A percentile compares a stretch with the other conserved stretches of the same genome.
These are phyloP conservation scores for Amazona vittata DNA, from an alignment of 2,113 vertebrate species.

Conservation along the genomic window DNA sequence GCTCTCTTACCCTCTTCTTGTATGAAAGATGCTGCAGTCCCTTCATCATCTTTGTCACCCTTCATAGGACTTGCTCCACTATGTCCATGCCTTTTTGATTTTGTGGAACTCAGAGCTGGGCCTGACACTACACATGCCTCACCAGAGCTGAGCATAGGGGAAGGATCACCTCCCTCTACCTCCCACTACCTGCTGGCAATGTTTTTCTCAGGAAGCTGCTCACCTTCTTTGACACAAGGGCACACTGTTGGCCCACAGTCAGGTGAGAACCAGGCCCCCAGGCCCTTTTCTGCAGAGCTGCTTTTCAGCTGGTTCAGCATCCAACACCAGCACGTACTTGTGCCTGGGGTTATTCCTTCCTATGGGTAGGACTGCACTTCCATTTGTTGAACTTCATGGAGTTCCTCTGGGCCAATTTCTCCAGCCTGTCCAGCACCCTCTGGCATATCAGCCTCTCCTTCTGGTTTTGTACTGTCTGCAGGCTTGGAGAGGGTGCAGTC, in stretches of 20 bases:
- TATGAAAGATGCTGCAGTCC: not conserved
- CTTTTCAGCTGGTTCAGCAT: not conserved
- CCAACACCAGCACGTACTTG: accelerated
- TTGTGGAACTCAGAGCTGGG: not conserved
- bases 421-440: not conserved
- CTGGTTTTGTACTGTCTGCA: not conserved
- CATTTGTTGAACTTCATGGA: not conserved
- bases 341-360: not conserved
- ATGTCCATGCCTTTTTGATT: not conserved
- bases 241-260: not conserved
- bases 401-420: not conserved
- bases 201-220: not conserved
- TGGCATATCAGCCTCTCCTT: not conserved
- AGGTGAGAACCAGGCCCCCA: not conserved
- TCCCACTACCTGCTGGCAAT: not conserved
- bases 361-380: not conserved
- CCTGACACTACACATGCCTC: accelerated
- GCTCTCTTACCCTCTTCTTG: not conserved
- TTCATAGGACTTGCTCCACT: not conserved
- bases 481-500: not conserved
- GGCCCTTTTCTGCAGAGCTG: not conserved
- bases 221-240: not conserved
- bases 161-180: accelerated
- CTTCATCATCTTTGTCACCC: not conserved
- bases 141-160: not conserved